Evolutionary conservation across 2,797 vertebrate species (phyloP).

Genomic region (Lycodopsis pacificus): DNA sequence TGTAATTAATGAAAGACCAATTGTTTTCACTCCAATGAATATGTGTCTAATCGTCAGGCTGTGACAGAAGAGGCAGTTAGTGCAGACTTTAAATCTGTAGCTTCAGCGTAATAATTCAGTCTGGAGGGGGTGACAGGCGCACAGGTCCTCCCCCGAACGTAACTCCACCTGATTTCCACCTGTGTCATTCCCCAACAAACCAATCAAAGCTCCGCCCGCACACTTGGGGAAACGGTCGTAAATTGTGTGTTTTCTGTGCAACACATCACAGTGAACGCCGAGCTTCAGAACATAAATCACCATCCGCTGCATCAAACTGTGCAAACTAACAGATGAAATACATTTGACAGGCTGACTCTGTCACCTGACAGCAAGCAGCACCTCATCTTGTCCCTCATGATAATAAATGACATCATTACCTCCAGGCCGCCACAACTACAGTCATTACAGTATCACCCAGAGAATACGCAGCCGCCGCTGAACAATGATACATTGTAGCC

Average conservation of each 20-base stretch:
- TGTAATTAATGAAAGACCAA: slow-evolving; percentile 53
- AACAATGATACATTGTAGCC: slow-evolving; percentile 35
- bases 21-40: slow-evolving; percentile 50
- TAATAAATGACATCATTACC: slow-evolving; percentile 62
- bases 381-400: slow-evolving; percentile 30
- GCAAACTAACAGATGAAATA: slow-evolving; percentile 10
- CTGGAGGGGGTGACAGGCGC: slow-evolving; percentile 13
- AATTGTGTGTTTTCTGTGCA: slow-evolving; percentile 6
- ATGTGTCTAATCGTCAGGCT: slow-evolving; percentile 28
- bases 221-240: slow-evolving; percentile 10
- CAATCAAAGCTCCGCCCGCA: slow-evolving; percentile 20
- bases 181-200: slow-evolving; percentile 10
- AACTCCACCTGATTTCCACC: neutral
- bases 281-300: slow-evolving; percentile 4
- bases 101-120: slow-evolving; percentile 46
- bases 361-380: slow-evolving; percentile 33
- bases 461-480: slow-evolving; percentile 23
- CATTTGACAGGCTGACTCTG: slow-evolving; percentile 27
- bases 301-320: slow-evolving; percentile 11
- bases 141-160: slow-evolving; percentile 21
- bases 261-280: neutral
- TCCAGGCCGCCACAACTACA: slow-evolving; percentile 13
- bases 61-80: slow-evolving; percentile 25
- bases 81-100: slow-evolving; percentile 14
- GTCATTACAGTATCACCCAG: slow-evolving; percentile 32